Base-by-base conservation (phyloP, 1,140 invertebrate species). In the Microvelia longipes region DNA sequence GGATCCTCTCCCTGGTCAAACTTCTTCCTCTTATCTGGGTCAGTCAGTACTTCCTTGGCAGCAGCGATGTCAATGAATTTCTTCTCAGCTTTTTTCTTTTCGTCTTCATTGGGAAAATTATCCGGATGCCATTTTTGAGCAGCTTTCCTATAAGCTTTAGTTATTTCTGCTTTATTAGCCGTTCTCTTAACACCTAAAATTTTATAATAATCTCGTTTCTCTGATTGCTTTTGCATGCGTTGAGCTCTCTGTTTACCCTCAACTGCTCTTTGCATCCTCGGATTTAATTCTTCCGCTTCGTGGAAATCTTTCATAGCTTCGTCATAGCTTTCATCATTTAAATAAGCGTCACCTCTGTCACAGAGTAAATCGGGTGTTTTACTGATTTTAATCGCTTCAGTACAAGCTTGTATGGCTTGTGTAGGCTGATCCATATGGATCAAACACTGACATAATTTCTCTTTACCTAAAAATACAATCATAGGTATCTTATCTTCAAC, bases 91-190 rank as follows among this genome's bases (percentile, higher is more conserved):
- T 88, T 83, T 78, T 96, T 94, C 81, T 99, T 99, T 73, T 88
- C 87, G 68, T 94, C 90, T 2, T 87, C 89, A 71, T 88, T 85
- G 73, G 90, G 87, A 79, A 90, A 98, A 81, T 96, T 96, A 80
- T 99, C 97, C 0, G 97, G 97, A 84, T 99, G 97, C 96, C 96
- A 99, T 79, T 98, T 92, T 79, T 96, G 92, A 19, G 97, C 97
- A 68, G 94, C 86, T 85, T 98, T 98, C 76, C 87, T 86, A 80
- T 98, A 98, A 2, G 96, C 96, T 84, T 98, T 98, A 0, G 88
- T 83, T 24, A 99, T 96, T 80, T 98, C 93, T 76, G 89, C 87
- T 81, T 99, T 99, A 25, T 80, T 88, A 0, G 96, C 96, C 70
- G 85, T 90, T 79, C 92, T 87, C 78, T 85, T 85, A 0, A 95